Evolutionary conservation across 2,888 invertebrate genomes (phyloP), one percentile per base, ranked within the genome.

Genomic region (Tineola bisselliella): DNA sequence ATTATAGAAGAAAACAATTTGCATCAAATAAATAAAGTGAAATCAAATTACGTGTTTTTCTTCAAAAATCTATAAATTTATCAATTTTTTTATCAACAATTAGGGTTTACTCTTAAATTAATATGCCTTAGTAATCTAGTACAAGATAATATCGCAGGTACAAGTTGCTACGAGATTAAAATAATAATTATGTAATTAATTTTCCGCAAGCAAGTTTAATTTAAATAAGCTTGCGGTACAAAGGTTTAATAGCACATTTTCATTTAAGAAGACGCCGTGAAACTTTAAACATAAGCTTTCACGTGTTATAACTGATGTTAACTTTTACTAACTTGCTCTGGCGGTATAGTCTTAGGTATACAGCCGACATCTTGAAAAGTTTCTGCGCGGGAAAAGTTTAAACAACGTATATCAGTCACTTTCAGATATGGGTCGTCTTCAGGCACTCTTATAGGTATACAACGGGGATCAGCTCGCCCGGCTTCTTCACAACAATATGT

Each of bases 331-430:
- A 81, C 80, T 73, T 80, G 81, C 69, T 79, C 77, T 44, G 74
- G 74, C 18, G 70, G 66, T 67, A 69, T 70, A 64, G 68, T 72
- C 67, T 75, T 71, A 61, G 72, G 65, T 64, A 72, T 68, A 71
- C 83, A 82, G 62, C 75, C 74, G 59, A 67, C 67, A 64, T 82
- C 78, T 72, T 77, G 76, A 70, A 81, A 84, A 69, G 80, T 82
- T 75, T 78, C 75, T n/a, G 78, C 78, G 59, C 77, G 69, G 38
- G 77, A 74, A 71, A 79, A 79, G 74, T 82, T 81, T 38, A 81
- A 72, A 66, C 81, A 81, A 61, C 73, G 73, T 66, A 81, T 77
- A 70, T 73, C 73, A 66, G 79, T 77, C 64, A 77, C 74, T 70
- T 74, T 76, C 63, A 81, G 78, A 69, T 79, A 80, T 44, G 81